Evolutionary conservation across 2,888 invertebrate species (phyloP), one percentile per base, ranked within the genome.

Genomic region (Volucella bombylans): DNA sequence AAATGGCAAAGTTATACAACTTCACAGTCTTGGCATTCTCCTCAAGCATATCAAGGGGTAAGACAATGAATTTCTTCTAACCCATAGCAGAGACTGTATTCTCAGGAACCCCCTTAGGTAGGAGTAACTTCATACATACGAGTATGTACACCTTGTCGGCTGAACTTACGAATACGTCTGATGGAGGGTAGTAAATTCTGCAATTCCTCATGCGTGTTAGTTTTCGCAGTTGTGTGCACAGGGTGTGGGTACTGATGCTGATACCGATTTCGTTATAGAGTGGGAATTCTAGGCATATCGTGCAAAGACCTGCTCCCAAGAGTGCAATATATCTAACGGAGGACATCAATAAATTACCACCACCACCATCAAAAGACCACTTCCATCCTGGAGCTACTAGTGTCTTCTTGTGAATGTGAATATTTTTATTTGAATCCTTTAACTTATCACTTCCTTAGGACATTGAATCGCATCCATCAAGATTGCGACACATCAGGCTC

Each of bases 121-220:
- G 31, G 31, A 31, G 31, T 31, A 31, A 4, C 31, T 31, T 31
- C 31, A 41, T 45, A 45, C 45, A 52, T 10, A 45, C 45, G 18
- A 18, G 50, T 15, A 18, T 4, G 45, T 8, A 77, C 68, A 68
- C 72, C 18, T 65, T 14, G 41, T 38, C n/a, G 14, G 50, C 43
- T 14, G 41, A 65, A 43, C 57, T 68, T 74, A 61, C 68, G 39
- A 14, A 71, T 59, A 71, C 59, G 6, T 1, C 45, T n/a, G 45
- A n/a, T 69, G 55, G 83, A 76, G 72, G 76, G 76, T 64, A 81
- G 85, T 85, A 81, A 81, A 85, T 85, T 85, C 72, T 85, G 81
- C 85, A 85, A 81, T 72, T 85, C 77, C 76, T 85, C 85, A 85
- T 85, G 85, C 85, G 85, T 85, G 85, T 54, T 85, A 81, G 85